Evolutionary conservation across 2,797 vertebrate species (phyloP).

Genomic region (Spea hammondii): DNA sequence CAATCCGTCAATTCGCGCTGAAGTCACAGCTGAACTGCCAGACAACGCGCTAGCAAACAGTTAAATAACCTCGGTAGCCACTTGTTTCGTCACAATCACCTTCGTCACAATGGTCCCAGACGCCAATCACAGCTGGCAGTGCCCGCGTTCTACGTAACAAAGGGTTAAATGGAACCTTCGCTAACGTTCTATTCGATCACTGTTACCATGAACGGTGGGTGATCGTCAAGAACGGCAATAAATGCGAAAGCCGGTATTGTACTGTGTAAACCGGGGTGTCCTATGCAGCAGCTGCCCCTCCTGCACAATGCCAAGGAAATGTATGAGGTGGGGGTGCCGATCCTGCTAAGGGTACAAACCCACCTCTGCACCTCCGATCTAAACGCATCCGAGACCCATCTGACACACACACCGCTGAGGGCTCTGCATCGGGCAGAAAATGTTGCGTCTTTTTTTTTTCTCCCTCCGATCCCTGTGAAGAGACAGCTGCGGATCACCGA

Average conservation of each 20-base stretch:
- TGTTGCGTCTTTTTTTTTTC: background rate
- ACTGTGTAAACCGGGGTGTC: background rate
- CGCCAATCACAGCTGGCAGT: no score
- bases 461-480: background rate
- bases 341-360: background rate
- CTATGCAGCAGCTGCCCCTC: slow-evolving; percentile 27
- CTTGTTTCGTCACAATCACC: no score
- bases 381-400: background rate
- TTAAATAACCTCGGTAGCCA: no score
- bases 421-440: background rate
- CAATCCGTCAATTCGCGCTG: no score
- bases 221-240: no score
- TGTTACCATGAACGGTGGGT: no score
- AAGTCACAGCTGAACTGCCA: no score
- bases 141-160: no score
- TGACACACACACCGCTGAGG: background rate
- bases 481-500: background rate
- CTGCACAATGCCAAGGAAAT: background rate
- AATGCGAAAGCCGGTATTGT: background rate
- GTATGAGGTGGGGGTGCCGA: background rate
- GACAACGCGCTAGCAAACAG: no score
- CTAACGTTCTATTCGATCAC: no score
- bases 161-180: no score
- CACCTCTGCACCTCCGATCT: background rate
- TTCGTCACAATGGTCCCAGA: no score